Evolutionary conservation across 1,140 invertebrate species (phyloP).

Genomic region (Pachyrhynchus sulphureomaculatus): DNA sequence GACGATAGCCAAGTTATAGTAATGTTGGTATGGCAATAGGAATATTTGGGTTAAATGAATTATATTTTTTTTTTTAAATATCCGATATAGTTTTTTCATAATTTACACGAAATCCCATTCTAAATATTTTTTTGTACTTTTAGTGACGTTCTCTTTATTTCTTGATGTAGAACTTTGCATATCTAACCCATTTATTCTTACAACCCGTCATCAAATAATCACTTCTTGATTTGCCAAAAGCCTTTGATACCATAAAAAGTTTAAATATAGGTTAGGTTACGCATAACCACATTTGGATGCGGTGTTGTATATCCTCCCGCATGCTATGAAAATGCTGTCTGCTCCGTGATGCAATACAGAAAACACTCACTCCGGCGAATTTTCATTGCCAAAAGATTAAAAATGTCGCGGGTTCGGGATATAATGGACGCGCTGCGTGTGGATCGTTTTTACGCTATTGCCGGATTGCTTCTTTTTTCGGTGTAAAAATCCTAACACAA

Average conservation of each 20-base stretch:
- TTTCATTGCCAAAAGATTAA: slow-evolving; percentile 27
- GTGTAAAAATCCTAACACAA: too few species aligned
- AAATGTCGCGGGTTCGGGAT: slow-evolving; percentile 9
- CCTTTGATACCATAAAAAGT: neutral
- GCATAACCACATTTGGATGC: slow-evolving; percentile 28
- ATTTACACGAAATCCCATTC: too few species aligned
- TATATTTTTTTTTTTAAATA: too few species aligned
- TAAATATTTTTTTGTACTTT: too few species aligned
- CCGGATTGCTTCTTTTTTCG: neutral
- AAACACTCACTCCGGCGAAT: neutral
- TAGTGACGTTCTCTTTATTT: too few species aligned
- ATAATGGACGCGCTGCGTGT: neutral
- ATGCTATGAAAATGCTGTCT: neutral
- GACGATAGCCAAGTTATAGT: too few species aligned
- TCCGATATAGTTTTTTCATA: too few species aligned
- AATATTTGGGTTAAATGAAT: too few species aligned
- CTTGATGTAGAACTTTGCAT: too few species aligned
- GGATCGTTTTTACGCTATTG: slow-evolving; percentile 13
- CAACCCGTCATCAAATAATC: too few species aligned
- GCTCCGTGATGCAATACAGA: slow-evolving; percentile 17
- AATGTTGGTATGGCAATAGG: too few species aligned
- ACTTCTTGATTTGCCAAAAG: slow-evolving; percentile 3
- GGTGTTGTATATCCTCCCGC: slow-evolving; percentile 30
- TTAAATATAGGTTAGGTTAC: slow-evolving; percentile 9
- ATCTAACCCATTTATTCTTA: too few species aligned